Percentiles rank a stretch among this genome's conserved stretches.
Conservation (phyloP, 1,140 invertebrate species). For the Hycleus cichorii region DNA sequence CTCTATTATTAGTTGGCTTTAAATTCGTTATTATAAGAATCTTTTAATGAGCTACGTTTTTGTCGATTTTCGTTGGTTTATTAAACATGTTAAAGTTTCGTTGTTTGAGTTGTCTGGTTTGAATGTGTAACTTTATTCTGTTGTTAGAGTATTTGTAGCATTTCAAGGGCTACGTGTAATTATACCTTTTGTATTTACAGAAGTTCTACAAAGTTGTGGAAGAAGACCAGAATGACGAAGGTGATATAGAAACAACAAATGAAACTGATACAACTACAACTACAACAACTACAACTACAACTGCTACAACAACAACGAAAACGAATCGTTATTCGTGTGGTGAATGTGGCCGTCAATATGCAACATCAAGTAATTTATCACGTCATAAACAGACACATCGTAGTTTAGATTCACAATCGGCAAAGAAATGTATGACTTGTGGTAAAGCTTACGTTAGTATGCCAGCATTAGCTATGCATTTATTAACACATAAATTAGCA, state of each 20-base stretch:
- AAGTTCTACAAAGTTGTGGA: conserved; percentile 38
- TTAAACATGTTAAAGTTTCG: no score
- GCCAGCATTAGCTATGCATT: conserved; percentile 96
- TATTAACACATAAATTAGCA: conserved; percentile 84
- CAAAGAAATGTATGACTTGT: conserved; percentile 90
- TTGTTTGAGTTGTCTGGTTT: background rate
- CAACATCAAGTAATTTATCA: conserved; percentile 92
- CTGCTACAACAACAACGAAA: conserved; percentile 33
- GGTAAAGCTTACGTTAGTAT: conserved; percentile 95
- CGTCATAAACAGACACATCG: conserved; percentile 96
- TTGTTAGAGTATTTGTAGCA: background rate
- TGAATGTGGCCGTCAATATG: conserved; percentile 94
- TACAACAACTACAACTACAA: background rate
- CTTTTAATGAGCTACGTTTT: no score
- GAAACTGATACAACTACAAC: conserved; percentile 20
- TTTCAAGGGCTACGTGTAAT: no score
- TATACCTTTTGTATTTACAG: conserved; percentile 22
- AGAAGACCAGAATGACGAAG: conserved; percentile 20
- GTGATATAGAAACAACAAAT: conserved; percentile 18
- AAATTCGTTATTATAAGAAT: no score
- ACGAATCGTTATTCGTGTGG: conserved; percentile 76
- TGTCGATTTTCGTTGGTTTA: no score
- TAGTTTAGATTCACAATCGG: conserved; percentile 83
- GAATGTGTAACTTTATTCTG: background rate
- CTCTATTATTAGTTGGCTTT: no score